Percentiles rank a stretch among this genome's conserved stretches.
Evolutionary conservation across 2,888 invertebrate genomes (phyloP).

Genomic region (Gandaritis pyraliata): DNA sequence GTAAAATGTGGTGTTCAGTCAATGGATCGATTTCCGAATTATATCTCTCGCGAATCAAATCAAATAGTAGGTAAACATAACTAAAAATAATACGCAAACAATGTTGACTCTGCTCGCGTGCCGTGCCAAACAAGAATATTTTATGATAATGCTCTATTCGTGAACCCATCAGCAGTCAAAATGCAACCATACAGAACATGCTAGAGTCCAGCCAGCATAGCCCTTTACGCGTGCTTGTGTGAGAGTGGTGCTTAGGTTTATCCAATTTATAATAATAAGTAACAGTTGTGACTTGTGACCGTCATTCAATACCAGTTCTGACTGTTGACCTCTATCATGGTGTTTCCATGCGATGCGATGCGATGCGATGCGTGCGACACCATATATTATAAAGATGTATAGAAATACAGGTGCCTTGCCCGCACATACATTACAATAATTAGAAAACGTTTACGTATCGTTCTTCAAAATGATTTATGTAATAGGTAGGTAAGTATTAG

Average conservation of each 20-base stretch:
- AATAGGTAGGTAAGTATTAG: slow-evolving; percentile 1
- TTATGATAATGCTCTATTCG: slow-evolving; percentile 34
- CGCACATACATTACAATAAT: no score
- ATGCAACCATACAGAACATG: not conserved
- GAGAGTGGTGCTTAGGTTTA: no score
- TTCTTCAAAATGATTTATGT: not conserved
- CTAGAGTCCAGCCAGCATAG: no score
- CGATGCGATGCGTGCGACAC: no score
- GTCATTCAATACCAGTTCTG: no score
- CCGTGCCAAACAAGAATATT: slow-evolving; percentile 36
- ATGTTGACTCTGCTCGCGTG: slow-evolving; percentile 21
- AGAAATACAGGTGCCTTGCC: no score
- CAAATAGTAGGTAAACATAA: slow-evolving; percentile 7
- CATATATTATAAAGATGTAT: no score
- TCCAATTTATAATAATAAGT: no score
- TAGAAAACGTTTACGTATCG: not conserved
- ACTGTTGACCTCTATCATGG: no score
- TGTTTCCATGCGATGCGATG: no score
- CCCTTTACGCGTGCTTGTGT: no score
- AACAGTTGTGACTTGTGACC: no score
- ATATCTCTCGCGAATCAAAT: slow-evolving; percentile 2
- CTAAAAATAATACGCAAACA: slow-evolving; percentile 33
- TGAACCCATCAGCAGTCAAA: slow-evolving; percentile 31
- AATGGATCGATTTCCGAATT: not conserved
- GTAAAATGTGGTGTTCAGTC: not conserved